A percentile compares a stretch with the other conserved stretches of the same genome.
Evolutionary conservation across 2,888 invertebrate species (phyloP).

Genomic region (Lepidochrysops patricia): DNA sequence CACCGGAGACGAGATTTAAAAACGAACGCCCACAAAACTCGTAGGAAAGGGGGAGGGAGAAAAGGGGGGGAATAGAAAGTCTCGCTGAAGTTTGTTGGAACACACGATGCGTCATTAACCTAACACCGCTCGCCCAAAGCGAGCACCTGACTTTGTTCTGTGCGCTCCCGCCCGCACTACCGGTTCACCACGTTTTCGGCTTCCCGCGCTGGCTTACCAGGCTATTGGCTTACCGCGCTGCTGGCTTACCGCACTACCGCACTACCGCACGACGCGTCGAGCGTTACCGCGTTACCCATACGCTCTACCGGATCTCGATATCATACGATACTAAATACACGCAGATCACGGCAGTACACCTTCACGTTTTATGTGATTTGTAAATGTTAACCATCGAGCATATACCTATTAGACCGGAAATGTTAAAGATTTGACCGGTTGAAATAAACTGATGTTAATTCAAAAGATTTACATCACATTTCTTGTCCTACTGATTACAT

Average conservation of each 20-base stretch:
- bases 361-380: background rate
- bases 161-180: constrained; percentile 34
- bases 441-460: too few relatives aligned
- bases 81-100: constrained; percentile 69
- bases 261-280: too few relatives aligned
- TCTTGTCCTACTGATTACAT: too few relatives aligned
- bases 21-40: constrained; percentile 30
- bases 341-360: background rate
- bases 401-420: too few relatives aligned
- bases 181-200: constrained; percentile 21
- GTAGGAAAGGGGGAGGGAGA: constrained; percentile 26
- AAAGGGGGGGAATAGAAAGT: constrained; percentile 32
- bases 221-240: too few relatives aligned
- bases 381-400: background rate
- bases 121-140: constrained; percentile 35
- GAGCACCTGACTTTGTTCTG: constrained; percentile 48
- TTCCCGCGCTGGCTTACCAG: constrained; percentile 6
- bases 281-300: background rate
- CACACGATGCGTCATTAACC: constrained; percentile 62
- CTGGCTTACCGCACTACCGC: background rate
- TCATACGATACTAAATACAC: background rate
- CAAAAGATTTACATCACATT: too few relatives aligned
- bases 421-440: too few relatives aligned
- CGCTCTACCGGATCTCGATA: background rate
- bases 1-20: constrained; percentile 34